Base-by-base conservation (phyloP, 2,888 invertebrate genomes). In the Cephus nigrinus region DNA sequence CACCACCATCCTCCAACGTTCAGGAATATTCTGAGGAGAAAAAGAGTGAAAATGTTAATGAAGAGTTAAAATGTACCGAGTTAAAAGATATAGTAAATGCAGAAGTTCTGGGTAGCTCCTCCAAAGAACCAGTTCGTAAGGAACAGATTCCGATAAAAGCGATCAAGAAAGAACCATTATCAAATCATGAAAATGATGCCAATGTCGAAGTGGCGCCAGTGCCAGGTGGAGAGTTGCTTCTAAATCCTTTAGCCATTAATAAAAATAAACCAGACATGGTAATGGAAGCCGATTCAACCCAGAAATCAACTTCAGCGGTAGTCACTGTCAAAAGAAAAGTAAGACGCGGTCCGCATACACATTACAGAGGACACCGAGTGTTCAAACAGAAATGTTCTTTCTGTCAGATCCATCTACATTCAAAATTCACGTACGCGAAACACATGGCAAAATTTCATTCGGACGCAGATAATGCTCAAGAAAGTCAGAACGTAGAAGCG, bases 161-260 rank as follows among this genome's bases (percentile, higher is more conserved):
- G 82, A 92, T 94, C 40, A 94, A 93, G 84, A 92, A 91, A 80
- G 94, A 93, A 77, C 84, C 92, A 80, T 91, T 90, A 86, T 90
- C 79, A 1, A 92, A 92, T 79, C 91, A 92, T 32, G 90, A 90
- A 32, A 83, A 81, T 11, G 88, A 89, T 71, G 86, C 84, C 75
- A 83, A 83, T 11, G 80, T 86, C 71, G 89, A 89, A 73, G 77
- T 85, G 68, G 88, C 88, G 33, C 88, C 89, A 0, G 78, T 83
- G 1, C 81, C 83, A 0, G 82, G 85, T 35, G 82, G 82, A 4
- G 87, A 89, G 75, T 79, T 91, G 5, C 77, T 90, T 23, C 79
- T 85, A 3, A 91, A 89, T 82, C 88, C 89, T 0, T 82, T 89
- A 80, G 87, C 89, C 1, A 80, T 82, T 0, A 76, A 72, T 0